Percentiles rank a stretch among this genome's conserved stretches.
phyloP scores from a whole-genome alignment of 2,888 invertebrate genomes.

The Embidobia sp. region DNA sequence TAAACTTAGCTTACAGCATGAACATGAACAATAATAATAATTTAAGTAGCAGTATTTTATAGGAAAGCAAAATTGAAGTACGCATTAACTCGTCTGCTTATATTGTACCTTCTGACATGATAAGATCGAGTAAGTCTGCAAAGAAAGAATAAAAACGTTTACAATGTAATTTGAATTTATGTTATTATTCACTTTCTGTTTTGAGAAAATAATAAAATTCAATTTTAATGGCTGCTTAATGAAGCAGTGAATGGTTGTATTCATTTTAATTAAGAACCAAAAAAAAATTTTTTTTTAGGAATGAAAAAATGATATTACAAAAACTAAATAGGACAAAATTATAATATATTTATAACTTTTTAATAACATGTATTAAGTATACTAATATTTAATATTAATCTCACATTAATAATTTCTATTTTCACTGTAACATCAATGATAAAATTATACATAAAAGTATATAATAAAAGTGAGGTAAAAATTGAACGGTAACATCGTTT shows the following conservation, averaged over 20 bases:
- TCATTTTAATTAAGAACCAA: too few species aligned
- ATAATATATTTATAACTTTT: too few species aligned
- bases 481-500: too few species aligned
- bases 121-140: constrained; percentile 78
- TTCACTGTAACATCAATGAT: too few species aligned
- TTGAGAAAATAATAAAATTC: constrained; percentile 9
- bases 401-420: too few species aligned
- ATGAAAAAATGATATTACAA: neutral
- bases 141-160: constrained; percentile 69
- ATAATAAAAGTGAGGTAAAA: too few species aligned
- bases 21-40: neutral
- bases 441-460: too few species aligned
- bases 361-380: too few species aligned
- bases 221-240: too few species aligned
- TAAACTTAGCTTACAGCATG: constrained; percentile 7
- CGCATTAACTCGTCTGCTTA: constrained; percentile 32
- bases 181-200: constrained; percentile 4
- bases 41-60: constrained; percentile 14
- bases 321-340: neutral
- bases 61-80: constrained; percentile 35
- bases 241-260: too few species aligned
- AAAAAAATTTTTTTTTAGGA: neutral
- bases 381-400: too few species aligned
- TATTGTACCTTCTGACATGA: constrained; percentile 75
- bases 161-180: constrained; percentile 14